Base-by-base conservation (phyloP, 2,888 invertebrate genomes). In the Imbricaverruca yamaguchii region DNA sequence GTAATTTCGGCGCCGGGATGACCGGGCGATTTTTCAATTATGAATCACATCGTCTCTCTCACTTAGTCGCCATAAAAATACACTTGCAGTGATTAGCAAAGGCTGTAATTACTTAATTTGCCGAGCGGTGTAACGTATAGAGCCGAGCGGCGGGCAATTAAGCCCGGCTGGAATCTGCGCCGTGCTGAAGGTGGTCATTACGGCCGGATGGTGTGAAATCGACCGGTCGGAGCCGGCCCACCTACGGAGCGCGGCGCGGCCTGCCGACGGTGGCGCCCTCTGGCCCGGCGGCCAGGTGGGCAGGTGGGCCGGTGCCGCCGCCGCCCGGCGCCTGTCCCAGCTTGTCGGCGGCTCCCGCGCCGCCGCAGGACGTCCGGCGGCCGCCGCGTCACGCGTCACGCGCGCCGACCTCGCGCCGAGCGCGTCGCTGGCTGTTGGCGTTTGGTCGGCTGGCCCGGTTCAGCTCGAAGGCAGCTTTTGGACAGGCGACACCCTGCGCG, bases 51-150 rank as follows among this genome's bases (percentile, higher is more conserved):
- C n/a, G 67, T 67, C 67, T 67, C 67, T 67, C 67, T 67, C 67
- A 67, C 67, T 67, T 67, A 67, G 67, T 67, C 25, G n/a, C 25
- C 67, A 67, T 67, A 67, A 67, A 67, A 67, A 67, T 67, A 67
- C 67, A 67, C 67, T 67, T 67, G 67, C 67, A 67, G 67, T 67
- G 67, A 67, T 67, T 67, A 67, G 67, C 67, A 67, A 67, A 67
- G 67, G 67, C 25, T 67, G 67, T 67, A 67, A 67, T 67, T 67
- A 67, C 67, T 67, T 67, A 67, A 67, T 67, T 67, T 67, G 67
- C 67, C 25, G 67, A 67, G 25, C 67, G 67, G 67, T 67, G 67
- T 67, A 67, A 67, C 13, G 67, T 67, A 67, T 23, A 67, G 67
- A 25, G 67, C n/a, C 67, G 12, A 25, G 67, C 67, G 12, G 2